Evolutionary conservation across 2,888 invertebrate genomes (phyloP).

Genomic region (Thymelicus lineola): DNA sequence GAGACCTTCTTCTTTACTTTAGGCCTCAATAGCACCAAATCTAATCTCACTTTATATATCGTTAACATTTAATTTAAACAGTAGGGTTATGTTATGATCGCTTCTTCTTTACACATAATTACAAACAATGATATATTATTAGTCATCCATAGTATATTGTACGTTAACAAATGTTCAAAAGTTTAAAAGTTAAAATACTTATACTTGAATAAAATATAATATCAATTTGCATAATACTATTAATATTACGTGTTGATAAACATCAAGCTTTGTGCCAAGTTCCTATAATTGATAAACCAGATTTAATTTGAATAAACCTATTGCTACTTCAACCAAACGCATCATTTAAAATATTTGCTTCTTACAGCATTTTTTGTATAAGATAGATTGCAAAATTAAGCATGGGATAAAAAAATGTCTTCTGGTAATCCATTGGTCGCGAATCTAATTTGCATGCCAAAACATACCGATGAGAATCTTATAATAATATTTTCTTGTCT

Average conservation of each 20-base stretch:
- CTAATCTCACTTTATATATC: too few relatives aligned
- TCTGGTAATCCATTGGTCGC: slow-evolving; percentile 27
- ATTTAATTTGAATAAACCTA: slow-evolving; percentile 28
- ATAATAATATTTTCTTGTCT: slow-evolving; percentile 23
- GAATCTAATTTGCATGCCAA: slow-evolving; percentile 32
- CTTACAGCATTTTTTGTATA: slow-evolving; percentile 12
- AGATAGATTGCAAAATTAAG: slow-evolving; percentile 23
- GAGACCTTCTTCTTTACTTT: too few relatives aligned
- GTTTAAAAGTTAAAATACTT: slow-evolving; percentile 19
- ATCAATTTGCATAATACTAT: slow-evolving; percentile 23
- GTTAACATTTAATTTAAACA: too few relatives aligned
- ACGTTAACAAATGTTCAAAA: slow-evolving; percentile 9
- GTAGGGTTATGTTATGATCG: background rate
- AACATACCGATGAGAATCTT: slow-evolving; percentile 24
- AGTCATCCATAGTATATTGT: slow-evolving; percentile 4
- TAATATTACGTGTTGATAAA: slow-evolving; percentile 25
- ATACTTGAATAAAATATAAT: slow-evolving; percentile 14
- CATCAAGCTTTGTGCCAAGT: slow-evolving; percentile 7
- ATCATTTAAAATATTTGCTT: slow-evolving; percentile 16
- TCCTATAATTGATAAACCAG: slow-evolving; percentile 25
- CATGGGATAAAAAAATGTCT: slow-evolving; percentile 29
- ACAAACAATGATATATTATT: background rate
- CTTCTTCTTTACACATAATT: background rate
- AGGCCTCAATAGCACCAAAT: too few relatives aligned
- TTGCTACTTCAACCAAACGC: slow-evolving; percentile 26